Conservation (phyloP, 1,140 invertebrate genomes). For the Drosophila grimshawi region DNA sequence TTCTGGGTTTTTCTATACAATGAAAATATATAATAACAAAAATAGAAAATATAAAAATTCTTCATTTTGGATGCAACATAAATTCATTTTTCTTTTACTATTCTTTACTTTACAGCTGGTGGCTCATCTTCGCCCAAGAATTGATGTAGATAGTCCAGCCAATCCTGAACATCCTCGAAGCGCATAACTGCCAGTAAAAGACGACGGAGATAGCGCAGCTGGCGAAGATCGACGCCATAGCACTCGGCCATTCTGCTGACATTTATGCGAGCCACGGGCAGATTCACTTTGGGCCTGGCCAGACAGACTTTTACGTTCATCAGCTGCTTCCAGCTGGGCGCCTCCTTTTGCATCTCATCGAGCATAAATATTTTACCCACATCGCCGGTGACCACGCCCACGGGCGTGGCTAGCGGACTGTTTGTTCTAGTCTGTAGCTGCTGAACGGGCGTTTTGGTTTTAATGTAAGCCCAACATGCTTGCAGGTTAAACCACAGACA, state of each 20-base stretch:
- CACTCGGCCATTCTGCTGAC: slow-evolving; percentile 40
- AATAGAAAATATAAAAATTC: too few relatives aligned
- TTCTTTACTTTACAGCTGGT: background rate
- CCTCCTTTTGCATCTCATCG: slow-evolving; percentile 66
- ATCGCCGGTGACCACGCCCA: slow-evolving; percentile 51
- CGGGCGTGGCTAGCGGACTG: slow-evolving; percentile 59
- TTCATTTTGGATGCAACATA: too few relatives aligned
- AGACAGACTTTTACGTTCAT: slow-evolving; percentile 55
- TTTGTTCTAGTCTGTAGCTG: slow-evolving; percentile 50
- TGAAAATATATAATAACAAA: too few relatives aligned
- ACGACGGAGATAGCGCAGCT: slow-evolving; percentile 51
- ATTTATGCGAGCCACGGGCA: slow-evolving; percentile 59
- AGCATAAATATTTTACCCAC: slow-evolving; percentile 62
- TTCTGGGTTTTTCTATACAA: too few relatives aligned
- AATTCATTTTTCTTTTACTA: too few relatives aligned
- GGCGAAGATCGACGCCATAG: slow-evolving; percentile 54
- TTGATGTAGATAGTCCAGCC: slow-evolving; percentile 49
- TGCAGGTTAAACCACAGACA: slow-evolving; percentile 53
- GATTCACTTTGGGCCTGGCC: slow-evolving; percentile 51
- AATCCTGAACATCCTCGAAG: slow-evolving; percentile 48
- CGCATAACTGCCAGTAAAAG: slow-evolving; percentile 27
- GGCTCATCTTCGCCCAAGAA: slow-evolving; percentile 57
- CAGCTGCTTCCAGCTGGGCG: slow-evolving; percentile 61
- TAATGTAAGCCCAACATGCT: slow-evolving; percentile 60
- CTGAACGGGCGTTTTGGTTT: slow-evolving; percentile 44